Conservation (phyloP, 2,888 invertebrate species). For the Lepidocyrtoides sp. region DNA sequence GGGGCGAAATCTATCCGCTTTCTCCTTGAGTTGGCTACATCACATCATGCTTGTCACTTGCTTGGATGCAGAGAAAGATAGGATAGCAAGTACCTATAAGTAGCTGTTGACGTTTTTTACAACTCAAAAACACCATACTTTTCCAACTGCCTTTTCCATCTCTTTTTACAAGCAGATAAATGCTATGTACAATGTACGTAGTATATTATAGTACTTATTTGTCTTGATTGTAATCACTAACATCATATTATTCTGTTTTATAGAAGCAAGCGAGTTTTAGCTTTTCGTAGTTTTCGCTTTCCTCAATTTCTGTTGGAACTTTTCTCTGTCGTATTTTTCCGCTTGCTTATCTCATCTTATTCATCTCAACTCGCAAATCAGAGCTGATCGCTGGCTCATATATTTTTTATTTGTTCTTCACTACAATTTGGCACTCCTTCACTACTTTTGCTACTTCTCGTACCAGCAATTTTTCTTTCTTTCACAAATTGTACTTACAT, state of each 20-base stretch:
- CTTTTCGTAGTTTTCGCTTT: slow-evolving; percentile 40
- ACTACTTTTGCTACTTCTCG: too few relatives aligned
- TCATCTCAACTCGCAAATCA: slow-evolving; percentile 78
- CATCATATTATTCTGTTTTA: slow-evolving; percentile 3
- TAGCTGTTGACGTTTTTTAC: slow-evolving; percentile 4
- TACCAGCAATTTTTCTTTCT: background rate
- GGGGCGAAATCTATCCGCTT: slow-evolving; percentile 67
- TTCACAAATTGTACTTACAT: background rate
- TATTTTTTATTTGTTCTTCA: slow-evolving; percentile 63
- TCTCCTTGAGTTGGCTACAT: slow-evolving; percentile 63
- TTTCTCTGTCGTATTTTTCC: slow-evolving; percentile 70
- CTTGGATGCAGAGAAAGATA: background rate
- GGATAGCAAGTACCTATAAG: slow-evolving; percentile 9
- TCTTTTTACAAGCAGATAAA: background rate
- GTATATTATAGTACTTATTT: slow-evolving; percentile 1
- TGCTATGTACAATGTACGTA: background rate
- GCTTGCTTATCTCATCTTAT: slow-evolving; percentile 62
- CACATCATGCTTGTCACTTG: slow-evolving; percentile 55
- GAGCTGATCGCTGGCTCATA: slow-evolving; percentile 69
- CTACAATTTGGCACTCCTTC: slow-evolving; percentile 62
- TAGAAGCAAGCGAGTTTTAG: background rate
- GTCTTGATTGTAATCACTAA: background rate
- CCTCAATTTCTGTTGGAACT: slow-evolving; percentile 23
- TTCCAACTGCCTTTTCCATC: background rate
- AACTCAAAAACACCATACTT: background rate